Base-by-base conservation (phyloP, 2,888 invertebrate genomes). In the Nemotelus nigrinus region DNA sequence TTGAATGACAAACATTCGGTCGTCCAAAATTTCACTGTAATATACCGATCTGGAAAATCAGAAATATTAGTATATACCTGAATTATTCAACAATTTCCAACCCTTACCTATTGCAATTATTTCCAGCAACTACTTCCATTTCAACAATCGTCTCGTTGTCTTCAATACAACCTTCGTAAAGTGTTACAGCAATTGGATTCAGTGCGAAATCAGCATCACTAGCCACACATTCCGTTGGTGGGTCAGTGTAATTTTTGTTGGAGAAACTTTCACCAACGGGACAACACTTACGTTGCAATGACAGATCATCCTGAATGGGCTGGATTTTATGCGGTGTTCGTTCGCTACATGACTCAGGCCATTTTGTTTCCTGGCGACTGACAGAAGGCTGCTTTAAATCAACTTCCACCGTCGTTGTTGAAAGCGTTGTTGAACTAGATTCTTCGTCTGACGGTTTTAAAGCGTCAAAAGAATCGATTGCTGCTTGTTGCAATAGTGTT, bases 221-320 rank as follows among this genome's bases (percentile, higher is more conserved):
- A 43, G 76, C 75, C 2, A 76, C 77, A 64, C 82, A 82, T n/a
- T 68, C 74, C 5, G 67, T 25, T 4, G 57, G 71, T 5, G 65
- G 43, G 44, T 60, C 83, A 82, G 58, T 84, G 25, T 53, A 82
- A 2, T 83, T 82, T 78, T 82, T 82, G 60, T 84, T 80, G 48
- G 82, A 81, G 64, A 86, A 81, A 77, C 84, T 85, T 80, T 86
- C 86, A 65, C 85, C 86, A 47, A 83, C 80, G 8, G 87, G 84
- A 79, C 87, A 86, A 74, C 87, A 86, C 82, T 87, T 87, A 78
- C 88, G 88, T 83, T 89, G 84, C 83, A 88, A 88, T 84, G 89
- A 84, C 3, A 79, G 78, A 5, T 81, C 72, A n/a, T 81, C 81
- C 3, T 78, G 77, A 5, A 81, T 50, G 1, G 85, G 86, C 68